Percentiles rank a stretch among this genome's conserved stretches.
phyloP scores from a whole-genome alignment of 2,888 invertebrate genomes.

The Drosophila silvestris region DNA sequence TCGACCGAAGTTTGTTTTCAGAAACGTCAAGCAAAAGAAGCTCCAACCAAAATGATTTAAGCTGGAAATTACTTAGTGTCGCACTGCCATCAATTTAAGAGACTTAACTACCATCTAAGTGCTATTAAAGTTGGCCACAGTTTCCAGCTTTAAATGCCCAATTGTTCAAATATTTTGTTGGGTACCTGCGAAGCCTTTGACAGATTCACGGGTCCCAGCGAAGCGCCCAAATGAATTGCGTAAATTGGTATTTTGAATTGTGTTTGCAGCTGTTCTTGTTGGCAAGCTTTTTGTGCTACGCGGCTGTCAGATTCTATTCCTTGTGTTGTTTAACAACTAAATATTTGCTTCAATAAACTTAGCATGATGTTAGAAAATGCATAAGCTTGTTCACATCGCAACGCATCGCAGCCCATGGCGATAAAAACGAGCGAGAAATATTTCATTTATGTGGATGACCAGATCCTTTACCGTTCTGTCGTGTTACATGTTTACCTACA shows the following conservation, averaged over 20 bases:
- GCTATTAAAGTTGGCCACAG: not conserved
- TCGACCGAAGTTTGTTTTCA: not conserved
- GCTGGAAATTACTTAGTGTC: not conserved
- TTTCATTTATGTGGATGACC: constrained; percentile 68
- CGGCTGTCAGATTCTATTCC: not conserved
- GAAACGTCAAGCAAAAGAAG: not conserved
- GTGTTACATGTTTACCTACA: constrained; percentile 50
- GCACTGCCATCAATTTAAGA: not conserved
- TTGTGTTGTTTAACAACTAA: constrained; percentile 10
- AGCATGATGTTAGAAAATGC: constrained; percentile 33
- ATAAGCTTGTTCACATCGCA: constrained; percentile 12
- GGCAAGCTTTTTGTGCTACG: not conserved
- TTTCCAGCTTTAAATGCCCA: not conserved
- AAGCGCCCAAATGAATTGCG: constrained; percentile 22
- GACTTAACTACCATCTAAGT: not conserved
- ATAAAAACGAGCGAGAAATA: constrained; percentile 49
- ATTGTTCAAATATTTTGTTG: not conserved
- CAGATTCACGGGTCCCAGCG: not conserved
- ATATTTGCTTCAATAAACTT: constrained; percentile 57
- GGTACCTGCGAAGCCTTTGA: constrained; percentile 2
- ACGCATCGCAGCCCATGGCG: constrained; percentile 1
- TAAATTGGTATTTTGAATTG: constrained; percentile 27
- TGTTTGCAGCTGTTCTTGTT: constrained; percentile 21
- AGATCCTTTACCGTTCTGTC: constrained; percentile 45
- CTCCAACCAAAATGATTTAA: not conserved